Evolutionary conservation across 2,113 vertebrate species (phyloP).

Genomic region (Mirza zaza): DNA sequence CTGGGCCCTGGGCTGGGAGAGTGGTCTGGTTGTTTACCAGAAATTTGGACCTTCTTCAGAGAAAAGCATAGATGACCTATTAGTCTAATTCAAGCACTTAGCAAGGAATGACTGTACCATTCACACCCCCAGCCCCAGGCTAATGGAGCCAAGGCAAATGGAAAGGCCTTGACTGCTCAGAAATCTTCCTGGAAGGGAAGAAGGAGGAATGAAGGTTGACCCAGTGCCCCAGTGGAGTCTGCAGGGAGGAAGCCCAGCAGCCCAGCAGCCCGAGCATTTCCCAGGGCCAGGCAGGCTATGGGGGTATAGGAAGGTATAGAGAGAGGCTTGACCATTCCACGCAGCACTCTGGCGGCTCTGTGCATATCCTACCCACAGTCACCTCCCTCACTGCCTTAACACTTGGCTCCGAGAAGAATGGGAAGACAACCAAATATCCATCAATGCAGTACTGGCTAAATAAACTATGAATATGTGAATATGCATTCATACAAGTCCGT

Average conservation of each 20-base stretch:
- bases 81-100: constrained; percentile 90
- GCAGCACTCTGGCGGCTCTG: not conserved
- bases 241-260: not conserved
- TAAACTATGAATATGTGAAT: not conserved
- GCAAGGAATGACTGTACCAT: constrained; percentile 83
- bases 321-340: not conserved
- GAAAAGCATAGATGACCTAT: constrained; percentile 87
- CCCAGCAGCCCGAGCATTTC: constrained; percentile 29
- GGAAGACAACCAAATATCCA: not conserved
- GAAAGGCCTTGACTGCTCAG: constrained; percentile 57
- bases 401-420: constrained; percentile 31
- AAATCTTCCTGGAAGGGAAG: constrained; percentile 48
- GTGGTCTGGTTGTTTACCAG: constrained; percentile 88
- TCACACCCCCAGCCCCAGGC: constrained; percentile 82
- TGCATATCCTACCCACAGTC: not conserved
- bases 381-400: not conserved
- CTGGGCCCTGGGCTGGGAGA: constrained; percentile 83
- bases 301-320: not conserved
- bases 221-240: not conserved
- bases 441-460: not conserved
- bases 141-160: constrained; percentile 87
- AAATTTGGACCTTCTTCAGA: constrained; percentile 88
- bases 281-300: not conserved
- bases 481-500: not conserved
- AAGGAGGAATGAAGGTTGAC: not conserved